Base-by-base conservation (phyloP, 1,140 invertebrate genomes). In the Vollenhovia emeryi region DNA sequence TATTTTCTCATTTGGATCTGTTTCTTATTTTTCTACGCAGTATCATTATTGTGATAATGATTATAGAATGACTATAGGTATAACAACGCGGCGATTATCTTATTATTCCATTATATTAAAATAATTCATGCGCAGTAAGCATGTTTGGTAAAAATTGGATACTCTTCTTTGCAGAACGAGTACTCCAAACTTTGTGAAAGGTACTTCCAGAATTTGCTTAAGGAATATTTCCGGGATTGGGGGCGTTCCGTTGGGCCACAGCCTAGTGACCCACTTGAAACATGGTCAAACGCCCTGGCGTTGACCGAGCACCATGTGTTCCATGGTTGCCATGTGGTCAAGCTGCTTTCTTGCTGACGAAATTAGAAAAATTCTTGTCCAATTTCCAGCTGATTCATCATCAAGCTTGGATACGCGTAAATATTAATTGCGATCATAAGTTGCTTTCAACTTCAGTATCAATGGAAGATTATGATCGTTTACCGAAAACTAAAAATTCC, bases 241-340 rank as follows among this genome's bases (percentile, higher is more conserved):
- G 85, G 87, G 75, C 84, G 87, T 83, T 85, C 86, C 91, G 84
- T 86, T 43, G 91, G 90, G 84, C 82, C 89, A 87, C 76, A 93
- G 87, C 93, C 93, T 92, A 93, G 91, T 93, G 87, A 93, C 93
- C 92, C 79, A 93, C 91, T 93, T 93, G 57, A 78, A 84, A 62
- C 75, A 21, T 79, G 45, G 55, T 33, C 68, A 79, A 79, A 79
- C 45, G 62, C 0, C 15, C 45, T 52, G 62, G 50, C 21, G 11
- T 71, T 59, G 68, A 82, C 3, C 55, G 36, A 74, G 9, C 50
- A 9, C 13, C 24, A 55, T 13, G 1, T 21, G 21, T 59, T 33
- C 8, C 7, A 45, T 50, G 50, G 13, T 40, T 71, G 6, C 11
- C 8, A 7, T 45, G n/a, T 27, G 21, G 13, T 7, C 13, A 18